Evolutionary conservation across 1,140 invertebrate genomes (phyloP), one percentile per base, ranked within the genome.

Genomic region (Monochamus saltuarius): DNA sequence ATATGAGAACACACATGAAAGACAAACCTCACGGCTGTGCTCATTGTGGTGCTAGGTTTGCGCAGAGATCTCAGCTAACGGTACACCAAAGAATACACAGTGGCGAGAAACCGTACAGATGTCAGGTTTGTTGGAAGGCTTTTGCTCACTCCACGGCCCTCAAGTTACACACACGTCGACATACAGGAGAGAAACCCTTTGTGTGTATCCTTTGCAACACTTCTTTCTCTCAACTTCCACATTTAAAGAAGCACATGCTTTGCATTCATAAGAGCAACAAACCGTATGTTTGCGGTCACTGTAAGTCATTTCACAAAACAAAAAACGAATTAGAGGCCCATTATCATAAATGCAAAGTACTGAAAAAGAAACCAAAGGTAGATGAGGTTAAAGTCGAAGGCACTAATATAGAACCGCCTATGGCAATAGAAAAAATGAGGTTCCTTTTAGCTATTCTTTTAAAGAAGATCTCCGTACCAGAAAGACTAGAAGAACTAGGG

Each of bases 31-130:
- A 96, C 74, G 85, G 88, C 10, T 99, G 97, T 74, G 87, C 89
- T 1, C 90, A 95, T 16, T 99, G 97, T 77, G 91, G 94, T n/a
- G 87, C 94, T 11, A 83, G 89, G 39, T 98, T 98, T 69, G 93
- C 91, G 1, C 95, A 98, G 74, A 91, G 93, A 40, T 95, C 93
- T 0, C 95, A 97, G 71, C 81, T 98, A 49, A 96, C 92, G 52
- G 90, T 97, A 1, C 96, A 98, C 71, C 91, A 92, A 81, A 83
- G 95, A 34, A 94, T 92, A 7, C 95, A 98, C 69, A 89, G 87
- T 0, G 91, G 91, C 0, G 90, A 90, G 64, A 82, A 89, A 39
- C 92, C 91, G 0, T 94, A 92, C 70, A 80, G 87, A 10, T 94
- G 91, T 70, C 78, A 84, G 39, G 87, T 93, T 39, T 92, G 90